Percentiles rank a stretch among this genome's conserved stretches.
These are phyloP conservation scores for Lagorchestes hirsutus DNA, from an alignment of 2,797 vertebrate genomes.

Conservation along the genomic window DNA sequence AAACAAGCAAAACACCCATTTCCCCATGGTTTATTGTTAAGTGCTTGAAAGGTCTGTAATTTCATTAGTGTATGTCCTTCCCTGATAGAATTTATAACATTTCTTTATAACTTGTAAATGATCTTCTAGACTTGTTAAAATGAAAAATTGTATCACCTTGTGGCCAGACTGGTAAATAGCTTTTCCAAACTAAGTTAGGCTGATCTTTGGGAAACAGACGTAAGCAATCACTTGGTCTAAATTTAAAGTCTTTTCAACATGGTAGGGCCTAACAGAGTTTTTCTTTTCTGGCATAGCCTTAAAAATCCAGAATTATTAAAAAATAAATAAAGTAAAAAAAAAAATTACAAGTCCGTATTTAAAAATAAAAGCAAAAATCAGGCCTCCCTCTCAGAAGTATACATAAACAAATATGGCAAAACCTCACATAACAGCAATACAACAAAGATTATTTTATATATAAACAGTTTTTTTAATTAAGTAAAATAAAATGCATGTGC, in stretches of 20 bases:
- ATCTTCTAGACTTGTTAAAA: neutral
- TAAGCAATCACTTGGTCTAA: neutral
- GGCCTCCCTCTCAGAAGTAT: neutral
- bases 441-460: neutral
- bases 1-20: neutral
- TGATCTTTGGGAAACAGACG: neutral
- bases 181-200: neutral
- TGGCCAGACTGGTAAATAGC: neutral
- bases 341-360: neutral
- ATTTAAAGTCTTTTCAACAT: no score
- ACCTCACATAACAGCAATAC: neutral
- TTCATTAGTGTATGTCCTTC: neutral
- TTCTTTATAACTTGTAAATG: neutral
- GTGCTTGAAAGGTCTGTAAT: neutral
- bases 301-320: neutral
- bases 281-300: neutral
- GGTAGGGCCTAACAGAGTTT: neutral
- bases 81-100: neutral
- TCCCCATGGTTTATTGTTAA: neutral
- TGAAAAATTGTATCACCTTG: neutral
- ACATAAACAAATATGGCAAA: neutral
- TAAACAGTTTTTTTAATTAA: neutral
- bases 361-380: constrained; percentile 4
- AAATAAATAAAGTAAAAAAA: no score
- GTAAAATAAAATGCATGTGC: neutral